These are phyloP conservation scores for Hoplostethus atlanticus DNA, from an alignment of 2,797 vertebrate genomes.

Conservation along the genomic window DNA sequence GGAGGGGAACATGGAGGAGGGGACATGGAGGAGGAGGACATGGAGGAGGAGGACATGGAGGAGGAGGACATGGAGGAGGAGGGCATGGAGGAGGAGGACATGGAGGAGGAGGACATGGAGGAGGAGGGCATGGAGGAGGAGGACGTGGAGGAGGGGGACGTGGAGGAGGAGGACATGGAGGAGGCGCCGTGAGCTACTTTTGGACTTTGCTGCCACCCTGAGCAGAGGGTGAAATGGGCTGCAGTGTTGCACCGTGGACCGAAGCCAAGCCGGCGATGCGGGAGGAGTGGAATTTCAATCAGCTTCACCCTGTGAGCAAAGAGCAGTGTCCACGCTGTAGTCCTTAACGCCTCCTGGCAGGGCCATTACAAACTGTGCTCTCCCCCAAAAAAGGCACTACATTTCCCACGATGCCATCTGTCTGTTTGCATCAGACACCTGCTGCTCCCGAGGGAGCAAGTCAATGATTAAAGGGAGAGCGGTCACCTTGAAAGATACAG, in stretches of 20 bases:
- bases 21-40: too few species aligned
- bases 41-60: too few species aligned
- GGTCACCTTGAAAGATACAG: constrained; percentile 28
- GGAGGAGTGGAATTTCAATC: constrained; percentile 53
- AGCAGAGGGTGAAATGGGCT: constrained; percentile 53
- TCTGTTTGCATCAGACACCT: constrained; percentile 27
- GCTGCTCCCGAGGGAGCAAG: constrained; percentile 6
- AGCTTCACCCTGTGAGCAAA: constrained; percentile 50
- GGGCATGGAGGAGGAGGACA: too few species aligned
- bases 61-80: too few species aligned
- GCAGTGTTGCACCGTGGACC: constrained; percentile 12
- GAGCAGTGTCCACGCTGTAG: constrained; percentile 33
- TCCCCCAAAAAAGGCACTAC: constrained; percentile 10
- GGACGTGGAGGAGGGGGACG: neutral
- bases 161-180: constrained; percentile 6
- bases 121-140: too few species aligned
- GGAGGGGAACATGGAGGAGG: too few species aligned
- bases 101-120: too few species aligned
- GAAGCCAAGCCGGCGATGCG: constrained; percentile 5
- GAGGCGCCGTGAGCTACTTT: neutral
- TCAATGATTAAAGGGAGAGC: constrained; percentile 7
- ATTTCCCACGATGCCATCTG: constrained; percentile 64
- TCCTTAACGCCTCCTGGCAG: constrained; percentile 40
- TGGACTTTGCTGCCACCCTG: constrained; percentile 38
- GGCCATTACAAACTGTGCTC: constrained; percentile 2